Evolutionary conservation across 1,140 invertebrate genomes (phyloP), one percentile per base, ranked within the genome.

Genomic region (Camponotus vicinus): DNA sequence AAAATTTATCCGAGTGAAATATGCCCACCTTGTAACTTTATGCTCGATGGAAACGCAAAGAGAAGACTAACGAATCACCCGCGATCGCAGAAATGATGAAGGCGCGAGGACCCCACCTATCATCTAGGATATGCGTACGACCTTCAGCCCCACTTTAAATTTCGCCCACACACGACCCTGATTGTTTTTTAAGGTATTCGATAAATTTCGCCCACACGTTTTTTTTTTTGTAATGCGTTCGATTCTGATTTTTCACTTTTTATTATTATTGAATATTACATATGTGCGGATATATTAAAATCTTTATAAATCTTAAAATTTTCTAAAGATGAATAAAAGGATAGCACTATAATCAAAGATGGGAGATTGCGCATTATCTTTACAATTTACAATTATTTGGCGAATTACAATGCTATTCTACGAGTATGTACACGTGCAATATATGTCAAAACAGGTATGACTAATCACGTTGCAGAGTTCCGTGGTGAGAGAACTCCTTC

Each of bases 101-200:
- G 42, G 27, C 15, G 59, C 49, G 49, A 82, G 52, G 55, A 86
- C 69, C 86, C 87, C 88, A 70, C 79, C 27, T 27, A 27, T 27
- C 59, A 69, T 66, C 5, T 18, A 18, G 49, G 15, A 52, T 52
- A 3, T 52, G 49, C 49, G 15, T 52, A 11, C 27, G 66, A 85
- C 70, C 61, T 91, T 89, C 77, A 8, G 13, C 67, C 88, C 89
- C 63, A 76, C 75, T 77, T 88, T 42, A 42, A 86, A 88, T 63
- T 83, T 87, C 73, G 67, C 90, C 90, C 70, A 91, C 86, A 71
- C 80, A n/a, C 67, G 86, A 61, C 87, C 88, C 82, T 88, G 88
- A 80, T 84, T 34, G 73, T 88, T 77, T 73, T 59, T 83, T 70
- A 82, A 82, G 79, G 67, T 73, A 40, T 52, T 73, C 40, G 79